Evolutionary conservation across 2,888 invertebrate genomes (phyloP).

Genomic region (Gortyna flavago): DNA sequence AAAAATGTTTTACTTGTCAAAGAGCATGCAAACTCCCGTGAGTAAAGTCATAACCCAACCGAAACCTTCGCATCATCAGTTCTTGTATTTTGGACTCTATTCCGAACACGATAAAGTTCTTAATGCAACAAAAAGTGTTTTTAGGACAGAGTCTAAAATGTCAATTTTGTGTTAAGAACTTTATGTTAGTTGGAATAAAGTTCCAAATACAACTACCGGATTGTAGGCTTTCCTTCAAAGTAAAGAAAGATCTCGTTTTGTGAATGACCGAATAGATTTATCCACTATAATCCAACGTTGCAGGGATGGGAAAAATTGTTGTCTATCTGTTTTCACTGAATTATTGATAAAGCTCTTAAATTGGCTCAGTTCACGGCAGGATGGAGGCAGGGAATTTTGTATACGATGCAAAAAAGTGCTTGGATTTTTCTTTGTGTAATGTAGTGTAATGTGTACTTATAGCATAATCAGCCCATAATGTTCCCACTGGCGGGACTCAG

Average conservation of each 20-base stretch:
- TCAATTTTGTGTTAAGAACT: not conserved
- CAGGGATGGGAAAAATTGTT: constrained; percentile 70
- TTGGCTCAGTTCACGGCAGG: constrained; percentile 57
- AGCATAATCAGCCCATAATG: too few relatives aligned
- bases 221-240: not conserved
- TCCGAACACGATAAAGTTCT: not conserved
- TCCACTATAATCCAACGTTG: constrained; percentile 59
- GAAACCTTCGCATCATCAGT: not conserved
- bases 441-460: too few relatives aligned
- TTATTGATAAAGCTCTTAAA: constrained; percentile 72
- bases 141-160: not conserved
- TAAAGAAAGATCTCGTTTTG: not conserved
- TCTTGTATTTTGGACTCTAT: not conserved
- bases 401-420: not conserved
- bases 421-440: not conserved
- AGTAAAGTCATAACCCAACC: not conserved
- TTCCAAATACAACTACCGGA: not conserved
- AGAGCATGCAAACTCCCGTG: constrained; percentile 27
- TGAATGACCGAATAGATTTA: not conserved
- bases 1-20: constrained; percentile 9
- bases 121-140: not conserved
- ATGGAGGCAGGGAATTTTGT: constrained; percentile 1
- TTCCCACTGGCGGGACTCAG: too few relatives aligned
- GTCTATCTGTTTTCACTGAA: constrained; percentile 73
- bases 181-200: not conserved